Percentiles rank a stretch among this genome's conserved stretches.
Evolutionary conservation across 2,113 vertebrate species (phyloP).

Genomic region (Microtus montanus): DNA sequence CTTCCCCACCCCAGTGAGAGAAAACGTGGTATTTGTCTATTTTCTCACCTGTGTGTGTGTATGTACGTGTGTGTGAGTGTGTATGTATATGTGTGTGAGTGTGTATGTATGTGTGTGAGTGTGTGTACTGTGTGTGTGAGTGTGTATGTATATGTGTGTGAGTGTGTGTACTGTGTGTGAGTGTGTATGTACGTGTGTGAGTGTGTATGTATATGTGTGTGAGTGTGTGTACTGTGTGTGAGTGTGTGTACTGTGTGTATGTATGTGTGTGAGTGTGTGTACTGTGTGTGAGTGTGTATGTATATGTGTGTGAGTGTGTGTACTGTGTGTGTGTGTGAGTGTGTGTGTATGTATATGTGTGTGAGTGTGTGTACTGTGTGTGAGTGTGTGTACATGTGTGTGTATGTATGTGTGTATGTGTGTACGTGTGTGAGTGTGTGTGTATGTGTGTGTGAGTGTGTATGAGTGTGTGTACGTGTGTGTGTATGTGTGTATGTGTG

Average conservation of each 20-base stretch:
- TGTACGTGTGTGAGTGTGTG: accelerated
- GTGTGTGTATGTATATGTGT: no score
- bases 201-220: no score
- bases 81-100: neutral
- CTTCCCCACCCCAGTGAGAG: neutral
- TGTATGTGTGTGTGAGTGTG: accelerated
- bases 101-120: neutral
- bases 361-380: no score
- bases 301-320: accelerated
- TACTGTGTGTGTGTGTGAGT: neutral
- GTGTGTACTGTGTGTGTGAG: accelerated
- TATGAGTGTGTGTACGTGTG: accelerated
- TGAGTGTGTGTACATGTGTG: no score
- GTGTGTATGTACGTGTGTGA: no score
- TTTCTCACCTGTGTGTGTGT: no score
- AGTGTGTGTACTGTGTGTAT: no score
- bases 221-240: accelerated
- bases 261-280: no score
- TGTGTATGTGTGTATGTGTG: no score
- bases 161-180: accelerated
- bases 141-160: no score
- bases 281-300: no score
- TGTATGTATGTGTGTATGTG: accelerated
- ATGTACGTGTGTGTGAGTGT: neutral
- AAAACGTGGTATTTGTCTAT: no score